Percentiles rank a stretch among this genome's conserved stretches.
These are phyloP conservation scores for Zaprionus bogoriensis DNA, from an alignment of 2,888 invertebrate species.

Conservation along the genomic window DNA sequence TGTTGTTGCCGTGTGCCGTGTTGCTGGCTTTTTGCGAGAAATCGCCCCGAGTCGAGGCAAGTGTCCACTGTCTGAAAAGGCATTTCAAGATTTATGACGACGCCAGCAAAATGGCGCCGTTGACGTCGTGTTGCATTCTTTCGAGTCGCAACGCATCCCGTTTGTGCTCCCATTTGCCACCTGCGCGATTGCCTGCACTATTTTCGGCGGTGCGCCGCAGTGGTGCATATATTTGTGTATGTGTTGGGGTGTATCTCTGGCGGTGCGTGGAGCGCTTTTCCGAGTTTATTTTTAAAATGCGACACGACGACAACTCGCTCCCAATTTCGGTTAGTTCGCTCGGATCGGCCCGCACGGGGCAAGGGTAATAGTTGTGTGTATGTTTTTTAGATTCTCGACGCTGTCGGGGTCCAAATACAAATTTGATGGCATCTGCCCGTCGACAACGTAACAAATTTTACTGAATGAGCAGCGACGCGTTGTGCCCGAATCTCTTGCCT, in stretches of 20 bases:
- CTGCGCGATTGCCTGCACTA: constrained; percentile 70
- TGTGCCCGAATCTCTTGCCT: constrained; percentile 44
- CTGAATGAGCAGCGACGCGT: constrained; percentile 68
- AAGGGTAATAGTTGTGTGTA: constrained; percentile 57
- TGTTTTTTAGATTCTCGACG: constrained; percentile 26
- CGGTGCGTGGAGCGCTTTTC: constrained; percentile 49
- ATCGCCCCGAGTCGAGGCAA: constrained; percentile 48
- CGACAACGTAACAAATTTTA: constrained; percentile 39
- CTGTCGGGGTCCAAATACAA: constrained; percentile 65
- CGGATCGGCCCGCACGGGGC: constrained; percentile 42
- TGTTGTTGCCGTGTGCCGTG: not conserved
- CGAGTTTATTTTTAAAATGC: constrained; percentile 67
- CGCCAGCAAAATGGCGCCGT: constrained; percentile 53
- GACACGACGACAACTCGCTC: constrained; percentile 54
- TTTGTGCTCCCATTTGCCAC: constrained; percentile 73
- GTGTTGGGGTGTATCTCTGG: constrained; percentile 9
- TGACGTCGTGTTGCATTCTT: constrained; percentile 51
- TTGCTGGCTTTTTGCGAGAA: constrained; percentile 57
- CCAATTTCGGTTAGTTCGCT: constrained; percentile 51
- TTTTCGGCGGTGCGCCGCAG: constrained; percentile 48
- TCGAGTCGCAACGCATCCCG: constrained; percentile 53
- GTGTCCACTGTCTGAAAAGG: constrained; percentile 38
- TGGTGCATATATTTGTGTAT: not conserved
- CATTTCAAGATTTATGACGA: constrained; percentile 59
- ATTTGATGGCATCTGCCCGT: constrained; percentile 61